Base-by-base conservation (phyloP, 2,113 vertebrate genomes). In the Galeopterus variegatus region DNA sequence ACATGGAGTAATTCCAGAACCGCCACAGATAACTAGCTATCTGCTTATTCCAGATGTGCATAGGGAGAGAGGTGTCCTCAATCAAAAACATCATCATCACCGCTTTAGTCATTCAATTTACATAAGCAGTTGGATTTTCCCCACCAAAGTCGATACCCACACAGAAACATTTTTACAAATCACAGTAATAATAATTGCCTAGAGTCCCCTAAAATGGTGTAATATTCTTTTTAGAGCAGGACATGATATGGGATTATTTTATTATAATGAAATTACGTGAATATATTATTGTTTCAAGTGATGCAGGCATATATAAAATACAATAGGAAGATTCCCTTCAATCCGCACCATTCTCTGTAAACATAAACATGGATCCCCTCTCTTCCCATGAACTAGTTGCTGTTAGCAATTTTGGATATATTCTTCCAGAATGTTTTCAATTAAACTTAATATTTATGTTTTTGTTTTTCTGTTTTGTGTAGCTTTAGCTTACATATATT, bases 361-460 rank as follows among this genome's bases (percentile, higher is more conserved):
- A 36, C 41, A 56, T 5, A 88, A 31, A 82, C 10, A n/a, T 60
- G n/a, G 19, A 69, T 21, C 10, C 9, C 1, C 19, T 60, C n/a
- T 70, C 17, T 36, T 88, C 23, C 56, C 41, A 73, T 18, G 15
- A 91, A 88, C 11, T 60, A 62, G 81, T 79, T 77, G 45, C 75
- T 88, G 1, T 41, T 72, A 45, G 48, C 9, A 70, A 48, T 86
- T 93, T 93, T 31, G 7, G 5, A 36, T 12, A 75, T 85, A 69
- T 15, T 33, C 36, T 84, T 97, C 50, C 41, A 93, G 56, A 93
- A 82, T 73, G 48, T 95, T 91, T 93, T 87, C 36, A 93, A 31
- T 52, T 88, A 88, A 88, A 73, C 33, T 90, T 84, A 93, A 91
- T 91, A 90, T 45, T 54, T 83, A 65, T 87, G 69, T 36, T 76